Base-by-base conservation (phyloP, 2,888 invertebrate genomes). In the Polietes domitor region DNA sequence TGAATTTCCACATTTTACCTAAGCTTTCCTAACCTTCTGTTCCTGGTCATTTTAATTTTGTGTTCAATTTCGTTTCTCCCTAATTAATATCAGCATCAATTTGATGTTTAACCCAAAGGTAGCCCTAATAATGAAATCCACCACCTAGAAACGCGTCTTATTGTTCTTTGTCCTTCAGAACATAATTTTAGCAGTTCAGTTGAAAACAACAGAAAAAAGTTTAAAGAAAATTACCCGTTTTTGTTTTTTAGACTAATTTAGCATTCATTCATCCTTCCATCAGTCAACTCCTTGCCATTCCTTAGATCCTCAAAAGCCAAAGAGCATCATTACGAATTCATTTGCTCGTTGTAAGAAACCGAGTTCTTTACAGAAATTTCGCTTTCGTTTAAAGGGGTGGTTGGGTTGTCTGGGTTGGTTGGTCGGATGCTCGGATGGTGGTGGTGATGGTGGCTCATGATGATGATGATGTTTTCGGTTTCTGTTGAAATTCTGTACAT, bases 311-410 rank as follows among this genome's bases (percentile, higher is more conserved):
- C 47, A 80, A 78, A 81, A 81, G 77, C 78, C 78, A 53, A 81
- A 81, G 81, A 81, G 81, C 81, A 79, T 84, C 81, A 81, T 81
- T 53, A 65, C 47, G 41, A 17, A 63, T 81, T 79, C 81, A 84
- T 84, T 84, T 84, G 78, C 81, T 84, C 78, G 32, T 58, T 71
- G 61, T 58, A 77, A 70, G 53, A 82, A 82, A 73, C 32, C 19
- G 72, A 78, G 74, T 80, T 77, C 80, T 76, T 76, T 50, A 76
- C 61, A 76, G 58, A 78, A 79, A 81, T 76, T 84, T 81, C 81
- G 81, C 78, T 84, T 84, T 81, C 81, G 61, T 81, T 84, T 73
- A 61, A 77, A 79, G 84, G 81, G 84, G 71, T 79, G 77, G 71
- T 68, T 74, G 73, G 41, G 12, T 19, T 68, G 21, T 41, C 37